Evolutionary conservation across 2,797 vertebrate genomes (phyloP), one percentile per base, ranked within the genome.

Genomic region (Diglossa cyanea): DNA sequence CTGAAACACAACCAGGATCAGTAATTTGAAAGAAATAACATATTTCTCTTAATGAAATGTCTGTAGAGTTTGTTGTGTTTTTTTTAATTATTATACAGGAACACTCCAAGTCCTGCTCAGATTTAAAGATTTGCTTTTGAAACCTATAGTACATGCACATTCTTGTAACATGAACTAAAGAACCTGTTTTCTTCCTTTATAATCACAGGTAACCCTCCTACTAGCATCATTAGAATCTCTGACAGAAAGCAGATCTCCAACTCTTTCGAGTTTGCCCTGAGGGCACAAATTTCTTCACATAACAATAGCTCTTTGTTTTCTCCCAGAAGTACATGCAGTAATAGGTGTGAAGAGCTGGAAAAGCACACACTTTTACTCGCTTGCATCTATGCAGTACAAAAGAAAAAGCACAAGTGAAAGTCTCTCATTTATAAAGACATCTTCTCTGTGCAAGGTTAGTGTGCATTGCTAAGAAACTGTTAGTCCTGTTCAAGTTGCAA

Each of bases 181-280:
- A 17, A 45, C 14, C 25, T 82, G 39, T 89, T 94, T 87, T 70
- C 40, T 53, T 55, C 44, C 37, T 73, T 70, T 42, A 40, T 63
- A 80, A 80, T 90, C 79, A 88, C 45, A 93, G 50, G 77, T 84
- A 94, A 63, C 35, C 57, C 42, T 96, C 73, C 54, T 81, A 50
- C 61, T 61, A 61, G 57, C n/a, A 68, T 33, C 74, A 55, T 75
- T 92, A 83, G 55, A 73, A 84, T 13, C 23, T 66, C 5, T 9
- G 48, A 83, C 48, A 55, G 74, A 88, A 55, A 86, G 51, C 25
- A 87, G 79, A 90, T 90, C 83, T 40, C 40, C 79, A 94, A 12
- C 31, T 88, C 33, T 42, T 62, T 44, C 5, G 6, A 73, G 51
- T 82, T 87, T 96, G n/a, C 84, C 93, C 89, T 6, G 53, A 91